phyloP scores from a whole-genome alignment of 2,888 invertebrate species.

The Agrotis exclamationis region DNA sequence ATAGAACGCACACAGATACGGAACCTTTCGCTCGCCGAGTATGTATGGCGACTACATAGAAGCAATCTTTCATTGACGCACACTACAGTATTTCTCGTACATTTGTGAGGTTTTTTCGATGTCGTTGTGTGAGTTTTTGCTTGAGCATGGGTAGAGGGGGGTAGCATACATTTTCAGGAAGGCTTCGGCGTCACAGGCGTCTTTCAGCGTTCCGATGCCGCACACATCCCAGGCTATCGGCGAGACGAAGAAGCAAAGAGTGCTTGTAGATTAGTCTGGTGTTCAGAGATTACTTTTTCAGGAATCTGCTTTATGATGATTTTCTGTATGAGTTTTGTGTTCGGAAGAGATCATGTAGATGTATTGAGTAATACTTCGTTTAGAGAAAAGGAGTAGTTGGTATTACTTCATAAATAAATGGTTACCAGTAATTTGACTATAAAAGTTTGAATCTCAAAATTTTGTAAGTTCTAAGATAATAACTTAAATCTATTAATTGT shows the following conservation, averaged over 20 bases:
- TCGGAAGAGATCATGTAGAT: neutral
- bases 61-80: slow-evolving; percentile 84
- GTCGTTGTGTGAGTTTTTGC: slow-evolving; percentile 74
- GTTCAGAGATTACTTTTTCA: slow-evolving; percentile 37
- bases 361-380: neutral
- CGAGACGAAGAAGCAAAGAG: slow-evolving; percentile 90
- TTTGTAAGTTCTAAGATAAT: neutral
- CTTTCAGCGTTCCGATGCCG: slow-evolving; percentile 89
- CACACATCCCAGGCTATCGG: slow-evolving; percentile 90
- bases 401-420: too few species aligned
- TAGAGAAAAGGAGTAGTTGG: too few species aligned
- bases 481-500: neutral
- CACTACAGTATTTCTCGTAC: slow-evolving; percentile 77
- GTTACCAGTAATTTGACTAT: too few species aligned
- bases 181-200: slow-evolving; percentile 88
- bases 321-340: neutral
- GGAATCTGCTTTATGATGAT: neutral
- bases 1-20: slow-evolving; percentile 68
- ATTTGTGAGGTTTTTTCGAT: slow-evolving; percentile 82
- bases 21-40: slow-evolving; percentile 78
- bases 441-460: neutral
- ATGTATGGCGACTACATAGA: slow-evolving; percentile 84
- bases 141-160: slow-evolving; percentile 68
- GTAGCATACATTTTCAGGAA: slow-evolving; percentile 89
- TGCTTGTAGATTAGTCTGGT: slow-evolving; percentile 73